Evolutionary conservation across 2,113 vertebrate species (phyloP).

Genomic region (Cephalopholis sonnerati): DNA sequence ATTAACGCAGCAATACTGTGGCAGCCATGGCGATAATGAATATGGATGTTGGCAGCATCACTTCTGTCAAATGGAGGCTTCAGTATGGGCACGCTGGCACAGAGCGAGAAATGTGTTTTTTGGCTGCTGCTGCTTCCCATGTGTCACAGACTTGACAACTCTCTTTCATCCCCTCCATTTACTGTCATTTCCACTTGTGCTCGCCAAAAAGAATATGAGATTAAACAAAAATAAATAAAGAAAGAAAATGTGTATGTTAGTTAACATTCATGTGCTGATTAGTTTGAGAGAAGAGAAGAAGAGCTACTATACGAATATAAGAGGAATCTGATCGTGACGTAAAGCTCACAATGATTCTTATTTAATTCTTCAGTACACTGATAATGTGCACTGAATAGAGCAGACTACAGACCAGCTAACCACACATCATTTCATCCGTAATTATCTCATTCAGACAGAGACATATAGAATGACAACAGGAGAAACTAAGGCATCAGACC

Average conservation of each 20-base stretch:
- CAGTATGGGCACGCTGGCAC: constrained; percentile 49
- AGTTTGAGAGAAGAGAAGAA: constrained; percentile 3
- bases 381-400: not conserved
- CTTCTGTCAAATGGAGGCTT: constrained; percentile 59
- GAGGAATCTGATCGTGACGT: not conserved
- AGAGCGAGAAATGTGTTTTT: constrained; percentile 52
- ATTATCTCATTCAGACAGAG: not conserved
- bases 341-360: not conserved
- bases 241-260: not conserved
- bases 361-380: not conserved
- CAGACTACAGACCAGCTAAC: not conserved
- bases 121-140: constrained; percentile 57
- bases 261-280: constrained; percentile 20
- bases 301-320: not conserved
- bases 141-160: constrained; percentile 70
- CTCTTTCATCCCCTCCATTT: constrained; percentile 68
- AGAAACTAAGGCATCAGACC: no score
- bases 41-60: constrained; percentile 63
- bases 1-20: constrained; percentile 40
- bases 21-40: constrained; percentile 51
- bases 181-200: constrained; percentile 51
- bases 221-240: not conserved
- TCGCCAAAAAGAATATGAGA: constrained; percentile 45
- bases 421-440: not conserved
- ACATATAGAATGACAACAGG: not conserved